Evolutionary conservation across 2,113 vertebrate species (phyloP), one percentile per base, ranked within the genome.

Genomic region (Mirounga angustirostris): DNA sequence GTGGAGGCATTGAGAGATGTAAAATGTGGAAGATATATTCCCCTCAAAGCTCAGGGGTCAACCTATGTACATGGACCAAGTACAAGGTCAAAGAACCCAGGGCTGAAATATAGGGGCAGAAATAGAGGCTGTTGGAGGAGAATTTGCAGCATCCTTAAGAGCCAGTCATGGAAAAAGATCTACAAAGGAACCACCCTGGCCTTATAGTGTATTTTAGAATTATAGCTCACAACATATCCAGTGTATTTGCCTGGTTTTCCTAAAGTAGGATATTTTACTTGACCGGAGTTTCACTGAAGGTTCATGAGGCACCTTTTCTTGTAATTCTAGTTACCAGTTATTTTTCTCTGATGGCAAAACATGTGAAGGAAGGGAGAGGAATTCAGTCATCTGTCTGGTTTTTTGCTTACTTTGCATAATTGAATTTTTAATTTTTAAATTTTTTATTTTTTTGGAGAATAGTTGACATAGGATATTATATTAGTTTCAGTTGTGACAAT

Each of bases 371-470:
- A 93, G 63, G 73, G 43, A 82, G 80, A 91, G 50, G 88, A 74
- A 89, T 50, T 46, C 15, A 50, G 9, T 69, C n/a, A 87, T 73
- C 16, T 92, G 43, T 74, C 40, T 93, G 67, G 28, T 9, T 28
- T 92, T 65, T 30, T 80, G 76, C 74, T 96, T 94, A 86, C 22
- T 96, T 97, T 82, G 52, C 50, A 79, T 92, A 65, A 67, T 14
- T 94, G 88, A 52, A 74, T 97, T 98, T 86, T 67, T 16, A 3
- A 33, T 67, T 67, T 67, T 33, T 16, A 7, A 16, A 67, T 67
- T 33, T 33, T 67, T 67, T 67, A 33, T 67, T 67, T 67, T 67
- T 7, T 67, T 13, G 63, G 33, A 67, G 63, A 14, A 67, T 33
- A 67, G 30, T 67, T 67, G 30, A 67, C 63, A 33, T 33, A 67